phyloP scores from a whole-genome alignment of 2,888 invertebrate genomes.

The Amiota communis region DNA sequence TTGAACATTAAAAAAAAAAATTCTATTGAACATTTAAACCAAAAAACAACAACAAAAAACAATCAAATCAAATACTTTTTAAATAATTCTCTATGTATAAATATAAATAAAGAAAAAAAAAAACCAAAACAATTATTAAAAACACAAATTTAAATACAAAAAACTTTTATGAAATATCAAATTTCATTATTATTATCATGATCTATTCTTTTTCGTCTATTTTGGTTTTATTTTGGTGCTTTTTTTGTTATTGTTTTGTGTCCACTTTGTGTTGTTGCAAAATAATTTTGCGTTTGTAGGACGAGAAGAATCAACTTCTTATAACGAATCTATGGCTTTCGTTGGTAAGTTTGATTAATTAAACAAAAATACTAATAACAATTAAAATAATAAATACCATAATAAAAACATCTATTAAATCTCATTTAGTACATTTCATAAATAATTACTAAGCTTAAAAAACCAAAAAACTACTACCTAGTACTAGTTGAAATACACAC shows the following conservation, averaged over 20 bases:
- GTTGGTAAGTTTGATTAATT: conserved; percentile 84
- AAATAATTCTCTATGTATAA: conserved; percentile 36
- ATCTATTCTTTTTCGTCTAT: conserved; percentile 77
- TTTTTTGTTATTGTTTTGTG: conserved; percentile 36
- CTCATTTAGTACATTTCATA: neutral
- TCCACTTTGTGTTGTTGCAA: conserved; percentile 42
- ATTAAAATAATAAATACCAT: conserved; percentile 16
- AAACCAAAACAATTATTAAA: conserved; percentile 45
- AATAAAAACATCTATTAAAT: conserved; percentile 3
- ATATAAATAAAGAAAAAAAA: conserved; percentile 35
- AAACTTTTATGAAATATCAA: conserved; percentile 51
- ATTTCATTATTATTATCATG: conserved; percentile 66
- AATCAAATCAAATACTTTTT: conserved; percentile 37
- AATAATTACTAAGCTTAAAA: conserved; percentile 18
- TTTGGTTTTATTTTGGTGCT: conserved; percentile 71
- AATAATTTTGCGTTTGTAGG: conserved; percentile 77
- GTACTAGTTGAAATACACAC: no score
- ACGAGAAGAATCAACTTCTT: conserved; percentile 96
- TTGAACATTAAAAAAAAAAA: no score
- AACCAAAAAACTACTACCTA: neutral
- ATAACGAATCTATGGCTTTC: conserved; percentile 96
- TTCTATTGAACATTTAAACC: conserved; percentile 13
- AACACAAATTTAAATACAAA: conserved; percentile 40
- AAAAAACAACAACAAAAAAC: conserved; percentile 41
- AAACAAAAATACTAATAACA: conserved; percentile 46